Evolutionary conservation across 2,113 vertebrate genomes (phyloP).

Genomic region (Ancistrus triradiatus): DNA sequence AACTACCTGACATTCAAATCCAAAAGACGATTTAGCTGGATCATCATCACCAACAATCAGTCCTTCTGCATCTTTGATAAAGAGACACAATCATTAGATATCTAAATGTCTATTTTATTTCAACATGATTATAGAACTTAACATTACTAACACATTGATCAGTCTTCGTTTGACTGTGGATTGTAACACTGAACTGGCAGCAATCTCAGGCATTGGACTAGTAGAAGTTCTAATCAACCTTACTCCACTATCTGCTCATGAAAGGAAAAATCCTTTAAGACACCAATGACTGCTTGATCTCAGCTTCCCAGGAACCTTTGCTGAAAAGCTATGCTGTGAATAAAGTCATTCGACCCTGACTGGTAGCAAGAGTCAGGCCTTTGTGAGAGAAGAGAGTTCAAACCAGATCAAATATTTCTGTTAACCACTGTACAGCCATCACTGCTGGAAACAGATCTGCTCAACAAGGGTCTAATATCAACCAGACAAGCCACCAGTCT

Average conservation of each 20-base stretch:
- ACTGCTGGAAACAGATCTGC: conserved; percentile 33
- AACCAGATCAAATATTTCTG: conserved; percentile 20
- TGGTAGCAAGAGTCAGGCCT: conserved; percentile 13
- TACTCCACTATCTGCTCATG: no score
- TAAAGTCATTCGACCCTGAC: background rate
- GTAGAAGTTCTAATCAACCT: no score
- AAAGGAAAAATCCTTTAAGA: no score
- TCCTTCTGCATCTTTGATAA: no score
- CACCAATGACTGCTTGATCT: conserved; percentile 14
- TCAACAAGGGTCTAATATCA: conserved; percentile 18
- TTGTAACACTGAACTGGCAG: no score
- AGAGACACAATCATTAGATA: no score
- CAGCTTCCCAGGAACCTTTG: conserved; percentile 8
- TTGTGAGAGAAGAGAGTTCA: conserved; percentile 20
- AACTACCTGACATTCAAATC: conserved; percentile 27
- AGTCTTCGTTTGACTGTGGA: no score
- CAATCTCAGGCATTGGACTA: no score
- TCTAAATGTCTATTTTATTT: no score
- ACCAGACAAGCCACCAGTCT: conserved; percentile 22
- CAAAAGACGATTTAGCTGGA: conserved; percentile 14
- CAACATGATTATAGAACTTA: no score
- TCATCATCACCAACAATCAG: conserved; percentile 12
- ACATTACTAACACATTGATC: no score
- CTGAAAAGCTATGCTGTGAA: background rate
- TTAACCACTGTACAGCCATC: conserved; percentile 13